Conservation (phyloP, 2,888 invertebrate genomes). For the Eristalis pertinax region DNA sequence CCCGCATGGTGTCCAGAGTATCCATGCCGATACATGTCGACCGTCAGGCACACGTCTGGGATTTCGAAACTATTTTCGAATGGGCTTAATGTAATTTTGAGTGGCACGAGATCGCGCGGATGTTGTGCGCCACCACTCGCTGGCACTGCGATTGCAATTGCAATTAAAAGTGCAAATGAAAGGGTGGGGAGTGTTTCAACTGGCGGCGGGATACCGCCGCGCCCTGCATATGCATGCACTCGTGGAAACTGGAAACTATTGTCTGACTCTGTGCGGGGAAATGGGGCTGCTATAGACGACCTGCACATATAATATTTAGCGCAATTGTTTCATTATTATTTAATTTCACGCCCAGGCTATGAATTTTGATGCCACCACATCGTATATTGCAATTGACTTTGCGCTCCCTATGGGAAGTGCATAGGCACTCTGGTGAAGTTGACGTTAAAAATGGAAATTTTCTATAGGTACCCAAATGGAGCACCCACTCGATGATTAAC, state of each 20-base stretch:
- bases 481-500: not conserved
- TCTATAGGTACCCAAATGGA: not conserved
- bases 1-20: constrained; percentile 24
- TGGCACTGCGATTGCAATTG: constrained; percentile 39
- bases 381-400: constrained; percentile 21
- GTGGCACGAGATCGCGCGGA: constrained; percentile 42
- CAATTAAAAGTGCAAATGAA: constrained; percentile 71
- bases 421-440: not conserved
- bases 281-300: not conserved
- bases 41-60: constrained; percentile 60
- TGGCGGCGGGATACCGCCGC: not conserved
- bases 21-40: constrained; percentile 53
- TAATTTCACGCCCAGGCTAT: constrained; percentile 60
- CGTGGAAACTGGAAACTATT: constrained; percentile 34
- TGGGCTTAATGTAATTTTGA: constrained; percentile 65
- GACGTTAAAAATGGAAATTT: not conserved
- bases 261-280: not conserved
- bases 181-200: not conserved
- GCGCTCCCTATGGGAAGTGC: not conserved
- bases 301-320: constrained; percentile 56
- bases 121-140: constrained; percentile 20
- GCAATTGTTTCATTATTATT: constrained; percentile 70
- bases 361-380: constrained; percentile 59
- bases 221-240: not conserved
- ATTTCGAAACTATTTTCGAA: constrained; percentile 56